Evolutionary conservation across 2,888 invertebrate genomes (phyloP), one percentile per base, ranked within the genome.

Genomic region (Spicauda simplicius): DNA sequence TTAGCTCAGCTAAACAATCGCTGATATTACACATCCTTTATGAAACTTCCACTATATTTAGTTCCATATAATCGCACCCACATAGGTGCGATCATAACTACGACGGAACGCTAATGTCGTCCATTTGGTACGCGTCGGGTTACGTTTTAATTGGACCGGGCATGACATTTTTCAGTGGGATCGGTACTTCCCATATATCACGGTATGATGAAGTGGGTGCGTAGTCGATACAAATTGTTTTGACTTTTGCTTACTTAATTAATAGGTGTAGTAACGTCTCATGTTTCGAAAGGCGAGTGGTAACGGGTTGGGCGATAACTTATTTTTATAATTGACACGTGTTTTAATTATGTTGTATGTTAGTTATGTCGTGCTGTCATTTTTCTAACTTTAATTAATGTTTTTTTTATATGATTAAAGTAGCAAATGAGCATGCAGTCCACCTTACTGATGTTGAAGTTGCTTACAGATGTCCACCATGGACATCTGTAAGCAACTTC

Each of bases 131-230:
- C n/a, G 57, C 57, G 30, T 64, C 64, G 50, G 48, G 61, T 61
- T 61, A 50, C 61, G 8, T 61, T 64, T 56, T 64, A 64, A 64
- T 63, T 63, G 63, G 45, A 33, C 56, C 25, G 63, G 48, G 63
- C 63, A 63, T 20, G 56, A 63, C 55, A 63, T 63, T 56, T 55
- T 63, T 63, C 63, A 56, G 52, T 30, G 54, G 11, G 33, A 16
- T 56, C 55, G 12, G 57, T 41, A 48, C 63, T 25, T 19, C 45
- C 48, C 45, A 45, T 10, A 50, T n/a, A 59, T 59, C 59, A 59
- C 30, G 45, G 45, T 45, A 45, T 59, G 59, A 59, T 59, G 25
- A 48, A 59, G 59, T 59, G 48, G 59, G 59, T 59, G 59, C 48
- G 59, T 59, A 59, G 45, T 25, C 48, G 11, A 30, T 59, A 59